Evolutionary conservation across 2,888 invertebrate genomes (phyloP).

Genomic region (Strigamia maritima): DNA sequence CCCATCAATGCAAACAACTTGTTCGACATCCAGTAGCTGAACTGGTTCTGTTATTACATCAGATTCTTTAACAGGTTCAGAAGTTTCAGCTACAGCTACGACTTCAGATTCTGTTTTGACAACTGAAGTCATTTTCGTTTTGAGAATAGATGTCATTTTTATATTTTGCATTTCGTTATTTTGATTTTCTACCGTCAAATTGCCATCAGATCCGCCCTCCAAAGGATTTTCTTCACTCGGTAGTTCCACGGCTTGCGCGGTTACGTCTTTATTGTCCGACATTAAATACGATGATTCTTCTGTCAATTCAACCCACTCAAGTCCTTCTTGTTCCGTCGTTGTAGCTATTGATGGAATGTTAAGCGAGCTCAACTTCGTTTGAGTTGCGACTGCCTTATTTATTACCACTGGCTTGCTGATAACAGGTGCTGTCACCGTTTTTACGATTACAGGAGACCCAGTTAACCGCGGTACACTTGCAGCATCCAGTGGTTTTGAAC

Average conservation of each 20-base stretch:
- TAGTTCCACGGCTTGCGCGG: not conserved
- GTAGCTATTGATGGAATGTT: not conserved
- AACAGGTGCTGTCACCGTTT: constrained; percentile 32
- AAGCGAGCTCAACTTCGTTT: not conserved
- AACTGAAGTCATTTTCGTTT: not conserved
- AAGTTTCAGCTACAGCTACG: too few species aligned
- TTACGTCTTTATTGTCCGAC: not conserved
- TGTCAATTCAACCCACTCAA: constrained; percentile 12
- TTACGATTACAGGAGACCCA: constrained; percentile 1
- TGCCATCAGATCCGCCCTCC: not conserved
- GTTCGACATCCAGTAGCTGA: not conserved
- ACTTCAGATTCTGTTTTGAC: not conserved
- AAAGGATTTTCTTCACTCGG: not conserved
- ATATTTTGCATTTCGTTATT: not conserved
- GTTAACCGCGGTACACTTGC: not conserved
- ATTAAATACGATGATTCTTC: not conserved
- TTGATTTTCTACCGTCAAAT: not conserved
- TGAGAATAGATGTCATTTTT: constrained; percentile 36
- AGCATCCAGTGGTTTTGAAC: constrained; percentile 35
- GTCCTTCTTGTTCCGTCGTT: not conserved
- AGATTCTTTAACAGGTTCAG: not conserved
- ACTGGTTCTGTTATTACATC: not conserved
- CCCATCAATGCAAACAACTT: constrained; percentile 12
- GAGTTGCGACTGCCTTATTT: not conserved
- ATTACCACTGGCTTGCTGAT: not conserved